Evolutionary conservation across 2,888 invertebrate species (phyloP), one percentile per base, ranked within the genome.

Genomic region (Dasypolia templi): DNA sequence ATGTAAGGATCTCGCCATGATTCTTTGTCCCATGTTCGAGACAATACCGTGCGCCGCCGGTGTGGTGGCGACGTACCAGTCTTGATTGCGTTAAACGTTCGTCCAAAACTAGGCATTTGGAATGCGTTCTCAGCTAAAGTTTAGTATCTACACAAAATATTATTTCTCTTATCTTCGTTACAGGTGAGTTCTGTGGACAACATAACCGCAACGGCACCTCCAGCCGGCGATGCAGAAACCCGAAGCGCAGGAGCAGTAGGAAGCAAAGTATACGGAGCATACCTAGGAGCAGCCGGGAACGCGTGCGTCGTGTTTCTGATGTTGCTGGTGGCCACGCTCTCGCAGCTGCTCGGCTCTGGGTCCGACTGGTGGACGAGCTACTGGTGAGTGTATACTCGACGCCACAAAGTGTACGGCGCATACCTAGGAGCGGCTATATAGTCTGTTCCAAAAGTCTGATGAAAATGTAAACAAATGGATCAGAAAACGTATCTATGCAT

Each of bases 351-450:
- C 55, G 98, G 97, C 2, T 98, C 98, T 17, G 97, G 97, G 11
- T 97, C 97, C 1, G 98, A 98, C 91, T 98, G 97, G 94, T 98
- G 98, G 96, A 97, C 98, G 12, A 97, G 98, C 11, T 97, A 97
- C 89, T 98, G 98, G 98, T 97, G 88, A 95, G 94, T 61, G 14
- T 46, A 39, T 14, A 61, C 17, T 14, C 1, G 14, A 17, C 22
- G 19, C 26, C 2, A 11, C 22, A 14, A 17, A 49, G 11, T 51
- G 29, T 29, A 42, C 6, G 69, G 26, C 22, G 17, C 22, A 22
- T 39, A 39, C 63, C 6, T 46, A 63, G 46, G 29, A 14, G 22
- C 62, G 12, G 42, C 6, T 62, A 12, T 53, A 44, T 17, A 44
- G 44, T 17, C 44, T 17, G 44, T 46, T 19, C 46, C 46, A 46